phyloP scores from a whole-genome alignment of 2,113 vertebrate species.

The Scatophagus argus region DNA sequence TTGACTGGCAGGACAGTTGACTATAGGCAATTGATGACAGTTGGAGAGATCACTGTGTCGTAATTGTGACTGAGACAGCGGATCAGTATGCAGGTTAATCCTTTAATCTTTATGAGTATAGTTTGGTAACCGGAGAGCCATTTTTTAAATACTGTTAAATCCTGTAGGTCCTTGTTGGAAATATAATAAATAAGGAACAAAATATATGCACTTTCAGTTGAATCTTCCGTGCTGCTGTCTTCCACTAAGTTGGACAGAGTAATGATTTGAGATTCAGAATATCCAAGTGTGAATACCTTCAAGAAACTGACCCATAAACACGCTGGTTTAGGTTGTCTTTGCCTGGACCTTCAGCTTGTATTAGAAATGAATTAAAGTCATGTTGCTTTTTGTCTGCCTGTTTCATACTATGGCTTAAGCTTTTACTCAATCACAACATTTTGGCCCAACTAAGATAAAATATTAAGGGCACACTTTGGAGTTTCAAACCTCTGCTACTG shows the following conservation, averaged over 20 bases:
- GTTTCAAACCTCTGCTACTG: neutral
- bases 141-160: too few relatives aligned
- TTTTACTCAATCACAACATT: neutral
- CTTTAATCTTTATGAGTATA: constrained; percentile 66
- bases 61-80: constrained; percentile 51
- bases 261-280: too few relatives aligned
- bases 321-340: neutral
- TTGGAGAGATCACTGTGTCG: constrained; percentile 37
- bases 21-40: constrained; percentile 56
- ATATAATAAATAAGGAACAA: too few relatives aligned
- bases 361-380: neutral
- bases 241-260: too few relatives aligned
- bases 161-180: too few relatives aligned
- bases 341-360: neutral
- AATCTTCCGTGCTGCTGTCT: too few relatives aligned
- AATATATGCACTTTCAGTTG: too few relatives aligned
- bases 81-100: constrained; percentile 58
- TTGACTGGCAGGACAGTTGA: constrained; percentile 33
- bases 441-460: neutral
- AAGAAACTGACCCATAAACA: too few relatives aligned
- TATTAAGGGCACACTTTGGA: neutral
- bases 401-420: neutral
- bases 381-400: neutral
- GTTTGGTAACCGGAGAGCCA: constrained; percentile 51
- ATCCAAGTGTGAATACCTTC: too few relatives aligned